A percentile compares a stretch with the other conserved stretches of the same genome.
Evolutionary conservation across 2,888 invertebrate species (phyloP).

Genomic region (Ischnura elegans): DNA sequence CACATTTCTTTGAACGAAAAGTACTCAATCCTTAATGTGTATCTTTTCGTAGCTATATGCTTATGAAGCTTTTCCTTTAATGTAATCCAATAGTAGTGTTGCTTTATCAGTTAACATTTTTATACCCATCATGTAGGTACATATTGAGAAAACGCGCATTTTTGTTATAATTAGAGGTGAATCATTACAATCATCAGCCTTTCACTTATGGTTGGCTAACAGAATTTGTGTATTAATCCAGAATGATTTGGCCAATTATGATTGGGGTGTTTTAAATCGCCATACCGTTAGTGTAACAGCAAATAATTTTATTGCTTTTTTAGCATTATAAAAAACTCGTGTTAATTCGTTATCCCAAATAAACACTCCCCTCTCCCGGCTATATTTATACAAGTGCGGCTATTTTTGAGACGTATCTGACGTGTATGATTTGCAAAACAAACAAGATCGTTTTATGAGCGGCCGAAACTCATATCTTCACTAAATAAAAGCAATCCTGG

Average conservation of each 20-base stretch:
- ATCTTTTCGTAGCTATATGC: too few relatives aligned
- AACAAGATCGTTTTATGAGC: background rate
- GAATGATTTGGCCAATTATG: background rate
- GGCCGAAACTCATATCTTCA: background rate
- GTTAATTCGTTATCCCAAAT: background rate
- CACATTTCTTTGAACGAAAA: too few relatives aligned
- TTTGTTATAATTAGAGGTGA: too few relatives aligned
- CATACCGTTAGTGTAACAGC: background rate
- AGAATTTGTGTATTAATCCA: background rate
- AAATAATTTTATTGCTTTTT: background rate
- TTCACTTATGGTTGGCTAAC: background rate
- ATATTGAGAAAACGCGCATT: too few relatives aligned
- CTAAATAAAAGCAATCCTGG: background rate
- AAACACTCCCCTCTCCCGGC: background rate
- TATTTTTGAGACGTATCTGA: background rate
- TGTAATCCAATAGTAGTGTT: too few relatives aligned
- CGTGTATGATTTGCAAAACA: background rate
- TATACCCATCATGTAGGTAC: too few relatives aligned
- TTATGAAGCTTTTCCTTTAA: too few relatives aligned
- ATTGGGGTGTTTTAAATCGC: background rate
- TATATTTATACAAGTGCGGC: background rate
- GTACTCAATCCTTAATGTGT: too few relatives aligned
- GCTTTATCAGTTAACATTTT: too few relatives aligned
- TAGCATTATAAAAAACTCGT: background rate
- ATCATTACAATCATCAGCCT: background rate